Evolutionary conservation across 2,888 invertebrate species (phyloP).

Genomic region (Rhodophaea formosa): DNA sequence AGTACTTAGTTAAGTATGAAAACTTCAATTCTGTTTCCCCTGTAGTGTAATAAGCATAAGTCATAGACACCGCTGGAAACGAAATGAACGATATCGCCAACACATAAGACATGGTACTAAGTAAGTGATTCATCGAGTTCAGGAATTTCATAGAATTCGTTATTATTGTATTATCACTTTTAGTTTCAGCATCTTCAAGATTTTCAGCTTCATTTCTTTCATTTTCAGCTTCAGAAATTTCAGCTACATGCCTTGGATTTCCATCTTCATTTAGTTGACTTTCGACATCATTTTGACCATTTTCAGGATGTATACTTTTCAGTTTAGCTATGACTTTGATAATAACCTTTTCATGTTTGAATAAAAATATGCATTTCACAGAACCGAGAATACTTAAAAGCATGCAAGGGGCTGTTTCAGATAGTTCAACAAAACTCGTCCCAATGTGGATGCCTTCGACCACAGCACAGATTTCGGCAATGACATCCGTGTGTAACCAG

Average conservation of each 20-base stretch:
- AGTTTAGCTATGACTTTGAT: slow-evolving; percentile 41
- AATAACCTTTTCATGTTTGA: slow-evolving; percentile 38
- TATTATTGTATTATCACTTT: slow-evolving; percentile 30
- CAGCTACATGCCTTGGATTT: no score
- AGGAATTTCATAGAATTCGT: slow-evolving; percentile 40
- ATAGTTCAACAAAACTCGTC: slow-evolving; percentile 49
- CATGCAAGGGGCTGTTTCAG: slow-evolving; percentile 49
- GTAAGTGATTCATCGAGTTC: slow-evolving; percentile 35
- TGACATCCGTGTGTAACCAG: slow-evolving; percentile 45
- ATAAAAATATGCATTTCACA: slow-evolving; percentile 44
- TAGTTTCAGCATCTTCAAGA: slow-evolving; percentile 2
- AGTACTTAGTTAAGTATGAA: slow-evolving; percentile 53
- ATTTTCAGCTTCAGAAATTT: no score
- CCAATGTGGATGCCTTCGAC: slow-evolving; percentile 43
- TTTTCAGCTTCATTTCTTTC: slow-evolving; percentile 2
- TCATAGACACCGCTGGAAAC: slow-evolving; percentile 45
- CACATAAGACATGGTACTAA: slow-evolving; percentile 31
- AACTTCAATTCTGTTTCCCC: slow-evolving; percentile 42
- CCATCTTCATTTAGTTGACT: no score
- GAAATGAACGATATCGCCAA: slow-evolving; percentile 46
- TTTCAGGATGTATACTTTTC: slow-evolving; percentile 49
- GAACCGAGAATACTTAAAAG: slow-evolving; percentile 49
- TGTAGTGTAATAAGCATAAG: slow-evolving; percentile 37
- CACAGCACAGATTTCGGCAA: slow-evolving; percentile 52
- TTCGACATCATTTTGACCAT: no score